Conservation (phyloP, 1,140 invertebrate species). For the Drosophila leontia region DNA sequence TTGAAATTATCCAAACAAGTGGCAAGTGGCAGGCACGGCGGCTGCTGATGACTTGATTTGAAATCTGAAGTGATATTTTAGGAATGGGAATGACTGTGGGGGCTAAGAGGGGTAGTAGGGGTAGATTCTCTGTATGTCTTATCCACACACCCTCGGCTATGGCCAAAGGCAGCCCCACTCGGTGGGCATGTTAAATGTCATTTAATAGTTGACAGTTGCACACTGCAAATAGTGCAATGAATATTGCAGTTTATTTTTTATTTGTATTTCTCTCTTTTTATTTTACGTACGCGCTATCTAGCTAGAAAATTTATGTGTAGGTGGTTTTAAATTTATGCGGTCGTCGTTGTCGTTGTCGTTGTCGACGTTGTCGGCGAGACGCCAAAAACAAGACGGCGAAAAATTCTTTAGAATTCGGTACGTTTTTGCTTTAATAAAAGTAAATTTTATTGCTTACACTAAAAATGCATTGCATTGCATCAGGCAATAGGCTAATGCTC, state of each 20-base stretch:
- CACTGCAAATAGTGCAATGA: conserved; percentile 64
- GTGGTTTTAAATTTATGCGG: conserved; percentile 77
- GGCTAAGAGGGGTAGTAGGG: neutral
- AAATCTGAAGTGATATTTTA: conserved; percentile 83
- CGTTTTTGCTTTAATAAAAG: conserved; percentile 82
- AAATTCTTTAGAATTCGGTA: conserved; percentile 82
- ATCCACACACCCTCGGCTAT: conserved; percentile 19
- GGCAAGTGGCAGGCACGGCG: conserved; percentile 9
- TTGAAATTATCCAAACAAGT: conserved; percentile 68
- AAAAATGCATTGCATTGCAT: conserved; percentile 48
- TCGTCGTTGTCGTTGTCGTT: conserved; percentile 63
- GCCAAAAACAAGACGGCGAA: conserved; percentile 74
- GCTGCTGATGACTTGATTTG: conserved; percentile 77
- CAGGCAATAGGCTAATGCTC: conserved; percentile 30
- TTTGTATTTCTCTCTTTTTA: conserved; percentile 31
- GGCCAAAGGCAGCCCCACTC: neutral
- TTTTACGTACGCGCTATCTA: conserved; percentile 34
- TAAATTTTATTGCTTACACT: conserved; percentile 83
- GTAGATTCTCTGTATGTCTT: neutral
- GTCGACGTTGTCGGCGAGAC: conserved; percentile 61
- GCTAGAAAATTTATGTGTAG: conserved; percentile 67
- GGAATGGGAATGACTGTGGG: conserved; percentile 50
- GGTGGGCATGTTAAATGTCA: conserved; percentile 81
- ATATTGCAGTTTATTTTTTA: conserved; percentile 75
- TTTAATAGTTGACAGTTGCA: conserved; percentile 83